Percentiles rank a stretch among this genome's conserved stretches.
These are phyloP conservation scores for Parotocinclus haroldoi DNA, from an alignment of 2,797 vertebrate genomes.

Conservation along the genomic window DNA sequence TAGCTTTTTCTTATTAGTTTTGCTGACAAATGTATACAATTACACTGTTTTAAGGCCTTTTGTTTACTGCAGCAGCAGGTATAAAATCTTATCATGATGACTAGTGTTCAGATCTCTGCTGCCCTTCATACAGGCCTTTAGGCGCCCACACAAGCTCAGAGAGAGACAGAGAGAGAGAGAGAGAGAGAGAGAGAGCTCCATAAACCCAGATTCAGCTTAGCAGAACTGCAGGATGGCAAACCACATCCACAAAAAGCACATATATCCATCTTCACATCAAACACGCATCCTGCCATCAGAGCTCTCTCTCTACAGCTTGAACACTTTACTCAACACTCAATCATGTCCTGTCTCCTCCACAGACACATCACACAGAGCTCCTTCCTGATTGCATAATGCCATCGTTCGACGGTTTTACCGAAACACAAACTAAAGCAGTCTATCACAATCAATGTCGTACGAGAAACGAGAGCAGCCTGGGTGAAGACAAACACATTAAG, in stretches of 20 bases:
- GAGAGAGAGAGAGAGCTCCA: not conserved
- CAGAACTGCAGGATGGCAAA: conserved; percentile 19
- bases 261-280: conserved; percentile 15
- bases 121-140: conserved; percentile 30
- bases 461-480: not conserved
- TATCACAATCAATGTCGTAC: not conserved
- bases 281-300: conserved; percentile 3
- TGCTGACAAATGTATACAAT: no score
- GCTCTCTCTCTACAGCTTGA: not conserved
- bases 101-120: not conserved
- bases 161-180: not conserved
- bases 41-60: no score
- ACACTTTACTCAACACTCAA: not conserved
- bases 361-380: not conserved
- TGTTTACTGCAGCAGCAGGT: no score
- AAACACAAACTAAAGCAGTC: not conserved
- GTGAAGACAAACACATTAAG: not conserved
- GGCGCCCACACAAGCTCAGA: conserved; percentile 18
- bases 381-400: not conserved
- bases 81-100: not conserved
- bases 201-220: not conserved
- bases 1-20: no score
- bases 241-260: conserved; percentile 15
- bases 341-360: not conserved
- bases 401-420: not conserved